Conservation (phyloP, 2,797 vertebrate species). For the Eidolon dupreanum region DNA sequence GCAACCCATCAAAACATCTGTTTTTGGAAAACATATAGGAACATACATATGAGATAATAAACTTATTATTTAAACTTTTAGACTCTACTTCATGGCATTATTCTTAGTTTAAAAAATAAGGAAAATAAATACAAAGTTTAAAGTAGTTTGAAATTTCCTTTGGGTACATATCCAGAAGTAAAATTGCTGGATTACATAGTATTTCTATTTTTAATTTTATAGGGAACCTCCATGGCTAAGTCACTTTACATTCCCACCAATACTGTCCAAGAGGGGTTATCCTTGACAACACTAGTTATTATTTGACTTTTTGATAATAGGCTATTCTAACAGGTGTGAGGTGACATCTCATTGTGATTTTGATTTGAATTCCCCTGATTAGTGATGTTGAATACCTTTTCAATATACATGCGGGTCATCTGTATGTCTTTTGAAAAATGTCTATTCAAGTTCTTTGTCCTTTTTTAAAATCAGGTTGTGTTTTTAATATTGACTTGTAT, state of each 20-base stretch:
- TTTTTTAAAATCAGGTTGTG: not conserved
- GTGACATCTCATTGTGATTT: too few species aligned
- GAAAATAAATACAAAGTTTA: not conserved
- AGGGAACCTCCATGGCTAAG: not conserved
- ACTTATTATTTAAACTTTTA: not conserved
- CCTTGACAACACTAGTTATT: not conserved
- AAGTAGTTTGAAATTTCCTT: not conserved
- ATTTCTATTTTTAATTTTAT: not conserved
- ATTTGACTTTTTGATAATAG: not conserved
- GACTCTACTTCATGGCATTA: not conserved
- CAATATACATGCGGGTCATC: not conserved
- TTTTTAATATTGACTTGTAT: not conserved
- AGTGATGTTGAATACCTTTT: not conserved
- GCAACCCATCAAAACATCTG: not conserved
- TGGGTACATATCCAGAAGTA: not conserved
- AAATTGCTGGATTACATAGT: not conserved
- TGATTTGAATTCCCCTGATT: too few species aligned
- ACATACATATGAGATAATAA: not conserved
- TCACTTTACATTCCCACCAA: not conserved
- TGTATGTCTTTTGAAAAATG: too few species aligned
- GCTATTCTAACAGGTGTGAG: too few species aligned
- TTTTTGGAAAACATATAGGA: not conserved
- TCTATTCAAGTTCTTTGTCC: too few species aligned
- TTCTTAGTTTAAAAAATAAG: not conserved
- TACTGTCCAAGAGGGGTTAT: not conserved